These are phyloP conservation scores for Phoenicopterus ruber DNA, from an alignment of 2,113 vertebrate species.

Conservation along the genomic window DNA sequence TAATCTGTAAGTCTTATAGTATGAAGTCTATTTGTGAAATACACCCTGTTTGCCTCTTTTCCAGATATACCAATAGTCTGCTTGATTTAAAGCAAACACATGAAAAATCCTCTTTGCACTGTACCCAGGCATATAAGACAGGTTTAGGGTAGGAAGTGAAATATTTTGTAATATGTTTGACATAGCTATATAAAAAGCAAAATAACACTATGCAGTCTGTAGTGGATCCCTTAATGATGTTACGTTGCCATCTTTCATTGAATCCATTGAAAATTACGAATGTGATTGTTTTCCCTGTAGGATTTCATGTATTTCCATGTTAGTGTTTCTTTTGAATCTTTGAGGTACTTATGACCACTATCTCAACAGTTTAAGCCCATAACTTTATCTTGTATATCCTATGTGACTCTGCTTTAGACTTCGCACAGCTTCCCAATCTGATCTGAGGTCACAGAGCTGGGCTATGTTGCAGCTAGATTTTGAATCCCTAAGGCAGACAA, in stretches of 20 bases:
- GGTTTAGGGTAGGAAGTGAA: neutral
- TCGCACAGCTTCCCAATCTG: neutral
- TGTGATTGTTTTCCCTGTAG: neutral
- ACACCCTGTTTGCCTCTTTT: neutral
- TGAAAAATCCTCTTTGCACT: neutral
- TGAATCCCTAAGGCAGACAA: neutral
- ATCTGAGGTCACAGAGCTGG: neutral
- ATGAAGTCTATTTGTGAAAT: neutral
- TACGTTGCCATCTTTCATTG: neutral
- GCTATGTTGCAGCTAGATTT: neutral
- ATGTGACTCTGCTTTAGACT: neutral
- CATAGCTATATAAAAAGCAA: neutral
- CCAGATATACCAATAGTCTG: neutral
- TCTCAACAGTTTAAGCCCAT: neutral
- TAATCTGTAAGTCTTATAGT: neutral
- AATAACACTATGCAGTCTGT: neutral
- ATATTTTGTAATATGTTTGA: neutral
- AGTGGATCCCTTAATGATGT: neutral
- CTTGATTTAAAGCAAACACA: neutral
- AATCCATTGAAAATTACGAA: neutral
- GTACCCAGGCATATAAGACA: neutral
- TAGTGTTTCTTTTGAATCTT: neutral
- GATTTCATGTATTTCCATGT: neutral
- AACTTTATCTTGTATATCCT: neutral
- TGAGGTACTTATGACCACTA: neutral